These are phyloP conservation scores for Formicarius rufipectus DNA, from an alignment of 2,113 vertebrate species.

Conservation along the genomic window DNA sequence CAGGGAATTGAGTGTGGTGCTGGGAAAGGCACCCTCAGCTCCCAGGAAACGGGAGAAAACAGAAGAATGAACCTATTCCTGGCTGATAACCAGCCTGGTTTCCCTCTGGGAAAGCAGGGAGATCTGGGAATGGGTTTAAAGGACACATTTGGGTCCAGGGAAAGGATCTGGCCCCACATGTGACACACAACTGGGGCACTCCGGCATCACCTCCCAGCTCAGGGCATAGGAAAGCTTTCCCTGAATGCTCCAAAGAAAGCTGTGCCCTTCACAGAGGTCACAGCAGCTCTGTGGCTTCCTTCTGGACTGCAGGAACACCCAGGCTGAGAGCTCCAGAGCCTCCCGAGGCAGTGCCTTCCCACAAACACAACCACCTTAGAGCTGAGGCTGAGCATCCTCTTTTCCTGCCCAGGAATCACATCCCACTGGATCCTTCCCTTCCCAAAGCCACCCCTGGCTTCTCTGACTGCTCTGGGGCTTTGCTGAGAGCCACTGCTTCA, in stretches of 20 bases:
- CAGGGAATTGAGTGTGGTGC: neutral
- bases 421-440: neutral
- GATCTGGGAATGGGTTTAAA: neutral
- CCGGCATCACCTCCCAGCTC: neutral
- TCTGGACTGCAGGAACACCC: neutral
- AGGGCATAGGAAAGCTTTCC: constrained; percentile 4
- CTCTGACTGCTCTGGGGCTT: neutral
- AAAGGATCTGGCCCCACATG: neutral
- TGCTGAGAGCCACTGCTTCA: neutral
- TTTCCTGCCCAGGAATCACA: neutral
- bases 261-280: constrained; percentile 41
- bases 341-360: neutral
- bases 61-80: neutral
- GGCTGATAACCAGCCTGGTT: neutral
- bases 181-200: neutral
- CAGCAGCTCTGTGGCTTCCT: neutral
- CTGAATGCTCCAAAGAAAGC: neutral
- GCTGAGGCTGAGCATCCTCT: neutral
- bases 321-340: neutral
- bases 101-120: neutral
- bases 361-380: neutral
- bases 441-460: neutral
- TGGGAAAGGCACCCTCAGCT: neutral
- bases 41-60: neutral
- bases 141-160: rapidly evolving